These are phyloP conservation scores for Erythrocercus mccallii DNA, from an alignment of 2,113 vertebrate genomes.

Conservation along the genomic window DNA sequence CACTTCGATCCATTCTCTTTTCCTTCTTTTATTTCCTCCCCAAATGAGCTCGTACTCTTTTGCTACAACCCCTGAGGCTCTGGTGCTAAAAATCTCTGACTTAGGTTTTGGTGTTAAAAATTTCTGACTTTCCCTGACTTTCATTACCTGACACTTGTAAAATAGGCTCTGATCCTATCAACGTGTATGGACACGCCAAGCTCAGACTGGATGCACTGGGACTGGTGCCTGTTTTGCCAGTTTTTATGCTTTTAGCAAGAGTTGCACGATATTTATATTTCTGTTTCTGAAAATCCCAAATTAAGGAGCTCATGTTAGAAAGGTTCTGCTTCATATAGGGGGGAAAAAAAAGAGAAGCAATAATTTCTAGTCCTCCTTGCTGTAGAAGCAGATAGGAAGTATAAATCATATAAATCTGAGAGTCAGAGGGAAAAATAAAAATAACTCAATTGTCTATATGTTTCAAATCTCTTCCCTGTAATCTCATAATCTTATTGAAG, in stretches of 20 bases:
- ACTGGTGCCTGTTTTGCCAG: not conserved
- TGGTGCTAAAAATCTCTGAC: constrained; percentile 24
- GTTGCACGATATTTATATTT: not conserved
- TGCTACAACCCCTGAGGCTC: not conserved
- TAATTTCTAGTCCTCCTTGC: not conserved
- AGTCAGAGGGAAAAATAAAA: not conserved
- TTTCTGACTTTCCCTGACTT: constrained; percentile 1
- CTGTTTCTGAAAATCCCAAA: not conserved
- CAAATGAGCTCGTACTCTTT: not conserved
- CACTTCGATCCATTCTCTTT: constrained; percentile 16
- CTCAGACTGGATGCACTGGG: not conserved
- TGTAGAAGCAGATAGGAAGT: not conserved
- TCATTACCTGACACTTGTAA: not conserved
- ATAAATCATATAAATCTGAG: not conserved
- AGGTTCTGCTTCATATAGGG: not conserved
- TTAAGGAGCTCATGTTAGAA: not conserved
- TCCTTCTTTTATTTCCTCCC: constrained; percentile 10
- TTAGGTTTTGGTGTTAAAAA: not conserved
- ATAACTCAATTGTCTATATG: not conserved
- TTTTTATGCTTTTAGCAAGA: not conserved
- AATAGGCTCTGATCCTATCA: not conserved
- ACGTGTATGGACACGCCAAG: not conserved
- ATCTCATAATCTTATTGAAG: not conserved
- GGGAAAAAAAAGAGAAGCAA: not conserved
- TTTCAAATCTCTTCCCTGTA: not conserved